Base-by-base conservation (phyloP, 2,888 invertebrate species). In the Amiota mariae region DNA sequence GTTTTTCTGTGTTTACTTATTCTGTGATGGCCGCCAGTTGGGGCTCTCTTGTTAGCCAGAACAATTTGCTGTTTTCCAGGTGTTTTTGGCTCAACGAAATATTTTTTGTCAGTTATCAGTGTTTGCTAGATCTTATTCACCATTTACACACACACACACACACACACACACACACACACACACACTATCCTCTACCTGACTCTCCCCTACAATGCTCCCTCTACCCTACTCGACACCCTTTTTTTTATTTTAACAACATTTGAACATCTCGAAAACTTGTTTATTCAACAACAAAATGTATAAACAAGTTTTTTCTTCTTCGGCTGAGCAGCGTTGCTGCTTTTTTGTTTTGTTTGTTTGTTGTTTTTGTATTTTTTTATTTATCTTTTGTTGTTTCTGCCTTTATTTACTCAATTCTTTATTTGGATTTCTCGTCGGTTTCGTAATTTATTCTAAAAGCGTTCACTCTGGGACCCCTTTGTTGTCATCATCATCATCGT, bases 381-480 rank as follows among this genome's bases (percentile, higher is more conserved):
- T 36, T 70, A 67, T 48, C 49, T 51, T 61, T 48, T 49, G 67
- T 64, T 74, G 73, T 73, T 76, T 63, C 46, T 75, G 77, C 76
- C 75, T 79, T 79, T 75, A 75, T 77, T 77, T 77, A 72, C 73
- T 78, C 72, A 68, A 51, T 74, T 72, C 72, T 72, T 70, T 71
- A 67, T 71, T 72, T 70, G 63, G 49, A 46, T 51, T 75, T 72
- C 71, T 75, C 63, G 73, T 71, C 47, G 79, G 85, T 84, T 85
- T 84, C 85, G 84, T 84, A 84, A 84, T 85, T 84, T 85, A 84
- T 84, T 84, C 86, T 84, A 84, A 84, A 85, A 85, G 79, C 85
- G 83, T 84, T 84, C 82, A 20, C 61, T n/a, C 56, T 56, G n/a
- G 56, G 56, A 56, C 56, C 12, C 8, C n/a, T 54, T 54, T 36